Base-by-base conservation (phyloP, 2,113 vertebrate genomes). In the Oceanites oceanicus region DNA sequence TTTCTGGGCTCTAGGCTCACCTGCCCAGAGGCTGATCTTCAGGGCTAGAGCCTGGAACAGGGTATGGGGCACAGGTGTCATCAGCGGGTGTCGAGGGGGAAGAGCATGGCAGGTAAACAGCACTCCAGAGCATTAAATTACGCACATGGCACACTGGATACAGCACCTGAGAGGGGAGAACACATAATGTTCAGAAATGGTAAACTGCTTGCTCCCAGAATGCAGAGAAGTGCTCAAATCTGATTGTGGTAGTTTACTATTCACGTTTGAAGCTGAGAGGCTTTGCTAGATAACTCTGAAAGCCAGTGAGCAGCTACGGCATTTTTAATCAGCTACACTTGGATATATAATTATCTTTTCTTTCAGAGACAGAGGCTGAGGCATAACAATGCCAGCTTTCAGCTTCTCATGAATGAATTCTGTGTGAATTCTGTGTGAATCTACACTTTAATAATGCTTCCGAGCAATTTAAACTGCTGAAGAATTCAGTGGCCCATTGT, bases 41-140 rank as follows among this genome's bases (percentile, higher is more conserved):
- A 4, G 99, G 97, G 95, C 98, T 99, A 86, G 98, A 98, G 92
- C 99, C 98, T 29, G 99, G 98, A 52, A 98, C 98, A 27, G 99
- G 99, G 95, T 99, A 99, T 0, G 99, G 99, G 27, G 99, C 99
- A 55, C 99, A 99, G 83, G 99, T 99, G 77, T 99, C 99, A 1
- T 99, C 99, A 1, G 98, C 97, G 0, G 99, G 99, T 1, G 99
- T 99, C 15, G 99, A 99, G 20, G 99, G 99, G 13, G 99, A 99
- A 4, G 99, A 99, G 95, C 99, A 99, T 9, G 99, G 99, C 91
- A 99, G 98, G 97, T 99, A 99, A 66, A 99, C 99, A 0, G 99
- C 99, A 10, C 99, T 99, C 99, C 99, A 99, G 52, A 99, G 98
- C 99, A 99, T 98, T 84, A 99, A 90, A 95, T 99, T 99, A 27